Evolutionary conservation across 2,888 invertebrate species (phyloP).

Genomic region (Papilio gigon): DNA sequence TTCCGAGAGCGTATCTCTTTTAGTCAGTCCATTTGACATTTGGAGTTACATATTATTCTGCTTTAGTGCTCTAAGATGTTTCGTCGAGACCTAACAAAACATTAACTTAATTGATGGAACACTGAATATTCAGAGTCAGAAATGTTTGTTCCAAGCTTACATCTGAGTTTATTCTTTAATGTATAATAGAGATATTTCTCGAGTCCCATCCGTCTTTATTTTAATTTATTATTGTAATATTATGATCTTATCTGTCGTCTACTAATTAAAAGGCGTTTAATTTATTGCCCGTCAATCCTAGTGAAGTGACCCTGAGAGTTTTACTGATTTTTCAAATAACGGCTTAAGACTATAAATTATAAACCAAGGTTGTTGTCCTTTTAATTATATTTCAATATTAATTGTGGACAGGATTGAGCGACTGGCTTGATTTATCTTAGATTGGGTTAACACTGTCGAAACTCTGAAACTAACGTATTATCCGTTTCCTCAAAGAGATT

Average conservation of each 20-base stretch:
- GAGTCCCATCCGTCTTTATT: background rate
- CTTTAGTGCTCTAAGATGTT: background rate
- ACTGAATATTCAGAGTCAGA: background rate
- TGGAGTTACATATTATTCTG: too few species aligned
- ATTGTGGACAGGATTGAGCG: background rate
- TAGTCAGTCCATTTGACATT: too few species aligned
- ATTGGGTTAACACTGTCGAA: too few species aligned
- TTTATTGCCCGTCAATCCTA: conserved; percentile 5
- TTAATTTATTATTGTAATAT: background rate
- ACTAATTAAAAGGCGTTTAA: background rate
- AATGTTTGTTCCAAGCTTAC: background rate
- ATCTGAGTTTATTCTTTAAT: background rate
- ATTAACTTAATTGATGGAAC: background rate
- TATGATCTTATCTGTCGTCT: background rate
- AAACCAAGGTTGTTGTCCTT: conserved; percentile 16
- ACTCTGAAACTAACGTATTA: too few species aligned
- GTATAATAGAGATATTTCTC: background rate
- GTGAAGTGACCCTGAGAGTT: background rate
- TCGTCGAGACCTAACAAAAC: background rate
- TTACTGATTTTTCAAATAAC: conserved; percentile 5
- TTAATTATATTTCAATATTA: conserved; percentile 7
- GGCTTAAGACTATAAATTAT: background rate
- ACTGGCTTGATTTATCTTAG: background rate
- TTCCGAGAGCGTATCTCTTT: too few species aligned
- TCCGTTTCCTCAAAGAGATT: too few species aligned